Evolutionary conservation across 2,113 vertebrate species (phyloP), one percentile per base, ranked within the genome.

Genomic region (Albula glossodonta): DNA sequence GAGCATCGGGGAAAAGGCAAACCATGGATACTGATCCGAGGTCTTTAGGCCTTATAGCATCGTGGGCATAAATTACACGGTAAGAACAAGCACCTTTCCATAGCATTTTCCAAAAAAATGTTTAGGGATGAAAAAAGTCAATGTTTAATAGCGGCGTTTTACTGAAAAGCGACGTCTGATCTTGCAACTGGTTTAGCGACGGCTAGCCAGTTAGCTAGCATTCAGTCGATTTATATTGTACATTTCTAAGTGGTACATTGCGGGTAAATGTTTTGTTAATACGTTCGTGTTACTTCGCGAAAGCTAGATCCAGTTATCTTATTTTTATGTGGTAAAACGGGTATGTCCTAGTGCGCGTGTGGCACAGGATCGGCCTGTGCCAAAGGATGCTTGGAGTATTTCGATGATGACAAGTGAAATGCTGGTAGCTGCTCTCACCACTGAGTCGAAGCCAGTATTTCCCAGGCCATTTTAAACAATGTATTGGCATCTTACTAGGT

Each of bases 341-440:
- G 0, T 31, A 19, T 0, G 81, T 56, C 0, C 13, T 0, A 7
- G 31, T 66, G 70, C 80, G 63, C 83, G 81, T 89, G 48, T 86
- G 88, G 91, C 89, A 80, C 70, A 82, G 86, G 87, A 84, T 83
- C 15, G 93, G 93, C 93, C 94, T 94, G 12, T 91, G 49, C 51
- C 17, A 56, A 31, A 74, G 53, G 60, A 57, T 74, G 57, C 7
- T 74, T 80, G 56, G 22, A 88, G 80, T 88, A 78, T 82, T 70
- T 83, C 84, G 57, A 66, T 85, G 85, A 91, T 87, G 92, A 92
- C 89, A 87, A 85, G 86, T 86, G 90, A 84, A 74, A 66, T 83
- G 87, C 82, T 84, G 48, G 81, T 56, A 78, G 85, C 78, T 81
- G 78, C 79, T 78, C 17, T 4, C 53, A 81, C 87, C 60, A 31